These are phyloP conservation scores for Epinotia nisella DNA, from an alignment of 2,888 invertebrate species.

Conservation along the genomic window DNA sequence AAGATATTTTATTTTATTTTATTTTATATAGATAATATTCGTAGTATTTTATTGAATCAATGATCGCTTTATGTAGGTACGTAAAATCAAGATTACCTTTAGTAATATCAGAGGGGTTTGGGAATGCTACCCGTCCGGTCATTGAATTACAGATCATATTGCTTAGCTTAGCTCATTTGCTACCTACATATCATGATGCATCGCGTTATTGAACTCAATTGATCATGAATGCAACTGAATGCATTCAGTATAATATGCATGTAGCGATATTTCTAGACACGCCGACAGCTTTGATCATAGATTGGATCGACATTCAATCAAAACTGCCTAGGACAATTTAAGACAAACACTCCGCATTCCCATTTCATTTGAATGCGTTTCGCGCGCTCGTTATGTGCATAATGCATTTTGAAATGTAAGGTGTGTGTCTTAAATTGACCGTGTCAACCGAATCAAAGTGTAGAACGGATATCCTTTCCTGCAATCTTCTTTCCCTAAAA, in stretches of 20 bases:
- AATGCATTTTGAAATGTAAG: too few species aligned
- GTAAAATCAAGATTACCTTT: background rate
- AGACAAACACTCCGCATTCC: too few species aligned
- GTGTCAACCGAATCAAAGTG: too few species aligned
- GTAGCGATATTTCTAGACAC: constrained; percentile 11
- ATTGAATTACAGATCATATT: background rate
- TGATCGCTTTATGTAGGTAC: too few species aligned
- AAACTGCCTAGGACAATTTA: background rate
- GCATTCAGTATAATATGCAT: constrained; percentile 1
- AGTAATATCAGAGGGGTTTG: background rate
- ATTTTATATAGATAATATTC: too few species aligned
- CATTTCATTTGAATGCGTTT: too few species aligned
- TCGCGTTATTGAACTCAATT: constrained; percentile 35
- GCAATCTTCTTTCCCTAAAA: too few species aligned
- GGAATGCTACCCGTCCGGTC: background rate
- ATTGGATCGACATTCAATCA: background rate
- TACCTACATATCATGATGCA: background rate
- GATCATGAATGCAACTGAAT: constrained; percentile 22
- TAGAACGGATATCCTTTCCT: too few species aligned
- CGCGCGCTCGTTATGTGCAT: too few species aligned
- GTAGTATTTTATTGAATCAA: too few species aligned
- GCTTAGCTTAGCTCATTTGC: background rate
- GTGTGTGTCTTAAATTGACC: too few species aligned
- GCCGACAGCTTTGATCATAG: constrained; percentile 69
- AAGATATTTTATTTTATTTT: too few species aligned